A percentile compares a stretch with the other conserved stretches of the same genome.
Conservation (phyloP, 2,113 vertebrate genomes). For the Saimiri boliviensis region DNA sequence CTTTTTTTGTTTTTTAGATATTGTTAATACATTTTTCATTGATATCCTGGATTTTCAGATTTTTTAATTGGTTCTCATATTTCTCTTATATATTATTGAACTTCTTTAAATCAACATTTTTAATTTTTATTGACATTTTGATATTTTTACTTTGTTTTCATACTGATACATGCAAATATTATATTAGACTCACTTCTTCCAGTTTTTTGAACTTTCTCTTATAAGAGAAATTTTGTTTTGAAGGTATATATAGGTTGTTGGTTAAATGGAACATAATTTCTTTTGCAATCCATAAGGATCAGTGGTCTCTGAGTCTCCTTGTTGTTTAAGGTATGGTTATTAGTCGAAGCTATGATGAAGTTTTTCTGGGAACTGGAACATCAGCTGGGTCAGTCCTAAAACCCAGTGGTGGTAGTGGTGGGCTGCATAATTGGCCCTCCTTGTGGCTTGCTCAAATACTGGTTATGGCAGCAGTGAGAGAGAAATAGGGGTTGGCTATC, state of each 20-base stretch:
- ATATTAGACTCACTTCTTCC: no score
- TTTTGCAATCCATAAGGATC: not conserved
- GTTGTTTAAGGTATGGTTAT: not conserved
- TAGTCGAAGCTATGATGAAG: not conserved
- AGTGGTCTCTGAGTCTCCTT: not conserved
- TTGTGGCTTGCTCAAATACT: not conserved
- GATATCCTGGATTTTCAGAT: no score
- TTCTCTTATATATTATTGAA: no score
- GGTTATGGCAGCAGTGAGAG: not conserved
- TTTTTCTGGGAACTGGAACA: not conserved
- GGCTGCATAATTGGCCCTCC: not conserved
- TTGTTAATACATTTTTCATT: no score
- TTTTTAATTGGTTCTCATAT: no score
- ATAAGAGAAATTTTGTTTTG: not conserved
- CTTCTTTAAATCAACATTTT: no score
- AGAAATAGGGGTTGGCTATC: not conserved
- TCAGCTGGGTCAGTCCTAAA: not conserved
- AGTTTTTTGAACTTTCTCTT: no score
- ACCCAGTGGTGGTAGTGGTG: not conserved
- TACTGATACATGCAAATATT: no score
- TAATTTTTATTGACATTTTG: no score
- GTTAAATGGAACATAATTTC: not conserved
- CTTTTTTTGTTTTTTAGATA: no score
- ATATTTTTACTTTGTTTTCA: no score
- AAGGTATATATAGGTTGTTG: not conserved